A percentile compares a stretch with the other conserved stretches of the same genome.
These are phyloP conservation scores for Pseudocheirus occidentalis DNA, from an alignment of 2,797 vertebrate genomes.

Conservation along the genomic window DNA sequence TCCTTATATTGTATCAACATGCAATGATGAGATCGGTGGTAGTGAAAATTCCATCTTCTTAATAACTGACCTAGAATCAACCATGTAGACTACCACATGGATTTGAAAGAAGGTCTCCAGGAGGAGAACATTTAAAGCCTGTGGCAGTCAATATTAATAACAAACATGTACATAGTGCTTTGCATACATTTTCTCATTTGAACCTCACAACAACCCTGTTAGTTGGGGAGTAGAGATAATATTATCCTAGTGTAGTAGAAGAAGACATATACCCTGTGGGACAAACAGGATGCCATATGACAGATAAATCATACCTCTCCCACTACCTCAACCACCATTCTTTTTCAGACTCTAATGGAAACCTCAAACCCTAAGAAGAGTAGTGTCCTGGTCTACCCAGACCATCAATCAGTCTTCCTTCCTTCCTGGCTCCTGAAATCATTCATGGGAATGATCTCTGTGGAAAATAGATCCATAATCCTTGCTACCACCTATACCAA, in stretches of 20 bases:
- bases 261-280: neutral
- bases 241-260: neutral
- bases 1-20: conserved; percentile 29
- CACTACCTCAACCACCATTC: neutral
- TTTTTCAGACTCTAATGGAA: neutral
- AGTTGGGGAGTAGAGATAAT: neutral
- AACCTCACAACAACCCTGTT: neutral
- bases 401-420: neutral
- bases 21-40: conserved; percentile 23
- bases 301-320: neutral
- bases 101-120: conserved; percentile 18
- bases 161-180: neutral
- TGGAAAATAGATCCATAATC: neutral
- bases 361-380: neutral
- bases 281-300: neutral
- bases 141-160: neutral
- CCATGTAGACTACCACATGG: conserved; percentile 11
- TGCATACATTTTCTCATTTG: neutral
- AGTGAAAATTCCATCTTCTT: conserved; percentile 25
- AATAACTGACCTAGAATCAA: conserved; percentile 46
- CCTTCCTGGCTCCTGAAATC: neutral
- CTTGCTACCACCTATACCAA: neutral
- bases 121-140: neutral
- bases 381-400: neutral
- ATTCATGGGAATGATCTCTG: neutral